A percentile compares a stretch with the other conserved stretches of the same genome.
Conservation (phyloP, 1,140 invertebrate genomes). For the Monomorium pharaonis region DNA sequence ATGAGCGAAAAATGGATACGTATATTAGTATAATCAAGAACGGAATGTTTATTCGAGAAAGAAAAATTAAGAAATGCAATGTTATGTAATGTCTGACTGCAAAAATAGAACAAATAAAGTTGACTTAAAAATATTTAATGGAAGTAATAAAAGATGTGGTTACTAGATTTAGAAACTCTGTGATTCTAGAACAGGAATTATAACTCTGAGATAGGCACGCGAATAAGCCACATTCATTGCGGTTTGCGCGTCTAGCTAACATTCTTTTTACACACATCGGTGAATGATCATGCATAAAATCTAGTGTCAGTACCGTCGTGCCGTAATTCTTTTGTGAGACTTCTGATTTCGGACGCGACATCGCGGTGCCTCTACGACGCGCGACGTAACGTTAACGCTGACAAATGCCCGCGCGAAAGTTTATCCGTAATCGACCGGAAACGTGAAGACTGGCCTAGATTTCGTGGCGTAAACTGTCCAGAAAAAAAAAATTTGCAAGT, state of each 20-base stretch:
- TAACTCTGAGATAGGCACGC: neutral
- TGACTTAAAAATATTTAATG: neutral
- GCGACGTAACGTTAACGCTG: conserved; percentile 26
- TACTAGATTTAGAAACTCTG: conserved; percentile 4
- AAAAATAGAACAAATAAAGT: neutral
- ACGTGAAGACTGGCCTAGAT: conserved; percentile 22
- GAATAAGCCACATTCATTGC: neutral
- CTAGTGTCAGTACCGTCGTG: neutral
- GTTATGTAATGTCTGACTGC: neutral
- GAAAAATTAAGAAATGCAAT: neutral
- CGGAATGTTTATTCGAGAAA: neutral
- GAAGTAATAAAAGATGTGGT: neutral
- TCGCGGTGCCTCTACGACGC: neutral
- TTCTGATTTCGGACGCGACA: conserved; percentile 11
- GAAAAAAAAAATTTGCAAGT: neutral
- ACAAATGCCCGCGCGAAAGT: conserved; percentile 18
- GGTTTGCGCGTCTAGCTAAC: neutral
- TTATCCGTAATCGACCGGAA: conserved; percentile 45
- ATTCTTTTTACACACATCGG: neutral
- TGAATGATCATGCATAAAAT: conserved; percentile 8
- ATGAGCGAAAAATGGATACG: neutral
- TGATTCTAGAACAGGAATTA: conserved; percentile 7
- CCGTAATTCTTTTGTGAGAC: neutral
- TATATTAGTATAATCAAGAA: neutral
- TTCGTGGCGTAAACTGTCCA: neutral